phyloP scores from a whole-genome alignment of 2,888 invertebrate genomes.

The Lepidocyrtoides sp. region DNA sequence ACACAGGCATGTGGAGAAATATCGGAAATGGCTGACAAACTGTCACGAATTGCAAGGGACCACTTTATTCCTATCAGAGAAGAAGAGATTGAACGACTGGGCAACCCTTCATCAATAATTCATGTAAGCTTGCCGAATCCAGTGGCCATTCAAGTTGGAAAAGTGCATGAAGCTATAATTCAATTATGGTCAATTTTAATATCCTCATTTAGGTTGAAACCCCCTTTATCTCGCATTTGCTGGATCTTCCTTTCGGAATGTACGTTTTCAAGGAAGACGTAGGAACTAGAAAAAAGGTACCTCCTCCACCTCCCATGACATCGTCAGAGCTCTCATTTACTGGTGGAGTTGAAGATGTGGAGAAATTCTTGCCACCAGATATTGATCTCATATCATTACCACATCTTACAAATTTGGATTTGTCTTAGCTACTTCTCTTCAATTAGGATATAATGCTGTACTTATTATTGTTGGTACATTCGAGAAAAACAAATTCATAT shows the following conservation, averaged over 20 bases:
- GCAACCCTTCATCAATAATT: conserved; percentile 81
- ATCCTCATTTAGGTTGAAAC: conserved; percentile 84
- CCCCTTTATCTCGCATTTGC: conserved; percentile 84
- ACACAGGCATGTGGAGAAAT: conserved; percentile 82
- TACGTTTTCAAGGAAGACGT: conserved; percentile 84
- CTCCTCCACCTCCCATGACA: conserved; percentile 82
- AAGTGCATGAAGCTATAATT: no score
- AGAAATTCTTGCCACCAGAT: conserved; percentile 84
- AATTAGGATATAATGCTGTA: no score
- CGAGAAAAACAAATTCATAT: no score
- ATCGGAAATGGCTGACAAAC: conserved; percentile 84
- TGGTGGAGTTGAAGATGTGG: conserved; percentile 84
- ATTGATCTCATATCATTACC: conserved; percentile 84
- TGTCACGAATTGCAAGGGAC: conserved; percentile 84
- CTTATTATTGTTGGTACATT: no score
- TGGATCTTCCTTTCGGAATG: conserved; percentile 85
- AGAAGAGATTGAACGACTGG: conserved; percentile 83
- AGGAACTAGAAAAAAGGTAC: conserved; percentile 76
- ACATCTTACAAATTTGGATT: conserved; percentile 84
- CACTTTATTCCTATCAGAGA: conserved; percentile 84
- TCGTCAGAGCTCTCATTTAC: conserved; percentile 84
- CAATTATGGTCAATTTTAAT: no score
- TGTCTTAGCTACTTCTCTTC: conserved; percentile 57
- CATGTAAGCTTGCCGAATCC: conserved; percentile 72
- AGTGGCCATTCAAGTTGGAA: no score